Evolutionary conservation across 2,888 invertebrate species (phyloP), one percentile per base, ranked within the genome.

Genomic region (Acleris literana): DNA sequence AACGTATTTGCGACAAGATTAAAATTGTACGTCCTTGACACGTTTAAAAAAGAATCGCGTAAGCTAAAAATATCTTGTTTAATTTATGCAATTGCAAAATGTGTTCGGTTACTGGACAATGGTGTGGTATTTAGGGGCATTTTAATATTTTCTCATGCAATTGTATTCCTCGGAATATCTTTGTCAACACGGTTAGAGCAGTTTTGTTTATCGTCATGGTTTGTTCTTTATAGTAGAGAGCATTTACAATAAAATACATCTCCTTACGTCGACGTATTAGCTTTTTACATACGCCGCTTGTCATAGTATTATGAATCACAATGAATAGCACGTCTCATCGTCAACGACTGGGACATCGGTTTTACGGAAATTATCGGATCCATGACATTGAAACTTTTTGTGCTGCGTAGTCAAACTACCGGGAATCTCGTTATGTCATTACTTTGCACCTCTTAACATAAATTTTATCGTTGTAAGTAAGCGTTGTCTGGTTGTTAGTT

Each of bases 381-480:
- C 61, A 57, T 66, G 66, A 62, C 66, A 66, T 66, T 66, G 66
- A 66, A 66, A 66, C 62, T 66, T 66, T 66, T 66, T 66, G 61
- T 66, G 53, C 48, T 57, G 58, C 57, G 44, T 57, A 39, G 61
- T 62, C 52, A 62, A 57, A 66, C 66, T 66, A 51, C 66, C 66
- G 66, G 66, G 66, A 66, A 61, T 61, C 55, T 57, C 22, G 57
- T 66, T 62, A 65, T 65, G 60, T 66, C 65, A 66, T 65, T 33
- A 44, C 55, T 56, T 33, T 49, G 58, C 33, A 16, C n/a, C 44
- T 57, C 33, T 43, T 44, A 44, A 65, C 65, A 56, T 61, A 56
- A 17, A 62, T 62, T 17, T 25, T 25, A 25, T 25, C 6, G 25
- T 7, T 7, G 25, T 25, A 25, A 43, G 25, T 25, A 25, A 43